Evolutionary conservation across 2,888 invertebrate species (phyloP).

Genomic region (Dicranocentrus wangi): DNA sequence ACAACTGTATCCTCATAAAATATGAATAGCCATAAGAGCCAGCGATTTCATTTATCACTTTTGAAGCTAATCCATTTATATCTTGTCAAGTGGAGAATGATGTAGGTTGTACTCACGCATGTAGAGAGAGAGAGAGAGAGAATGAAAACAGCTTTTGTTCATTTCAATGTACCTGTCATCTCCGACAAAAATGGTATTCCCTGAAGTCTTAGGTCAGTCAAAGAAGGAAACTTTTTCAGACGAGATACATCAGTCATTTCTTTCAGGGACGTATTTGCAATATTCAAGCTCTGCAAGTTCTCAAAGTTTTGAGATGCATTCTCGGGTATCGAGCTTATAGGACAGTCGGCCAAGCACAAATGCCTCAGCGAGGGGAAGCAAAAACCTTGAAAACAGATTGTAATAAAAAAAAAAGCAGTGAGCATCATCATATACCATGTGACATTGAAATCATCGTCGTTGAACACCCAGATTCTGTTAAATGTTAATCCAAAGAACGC

Average conservation of each 20-base stretch:
- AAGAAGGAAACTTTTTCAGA: conserved; percentile 69
- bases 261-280: conserved; percentile 69
- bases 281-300: conserved; percentile 71
- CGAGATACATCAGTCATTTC: conserved; percentile 70
- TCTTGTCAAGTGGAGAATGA: conserved; percentile 28
- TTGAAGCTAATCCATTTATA: background rate
- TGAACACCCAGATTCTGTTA: too few species aligned
- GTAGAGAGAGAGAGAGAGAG: too few species aligned
- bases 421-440: too few species aligned
- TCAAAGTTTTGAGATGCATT: conserved; percentile 72
- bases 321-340: conserved; percentile 68
- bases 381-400: conserved; percentile 57
- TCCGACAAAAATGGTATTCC: conserved; percentile 71
- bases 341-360: conserved; percentile 71
- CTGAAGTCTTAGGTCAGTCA: conserved; percentile 71
- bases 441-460: conserved; percentile 42
- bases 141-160: background rate
- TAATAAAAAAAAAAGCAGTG: too few species aligned
- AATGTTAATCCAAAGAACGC: too few species aligned
- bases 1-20: conserved; percentile 10
- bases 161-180: conserved; percentile 67
- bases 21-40: background rate
- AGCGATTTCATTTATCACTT: conserved; percentile 21
- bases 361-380: conserved; percentile 72
- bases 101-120: too few species aligned